These are phyloP conservation scores for Leistus spinibarbis DNA, from an alignment of 2,888 invertebrate genomes.

Conservation along the genomic window DNA sequence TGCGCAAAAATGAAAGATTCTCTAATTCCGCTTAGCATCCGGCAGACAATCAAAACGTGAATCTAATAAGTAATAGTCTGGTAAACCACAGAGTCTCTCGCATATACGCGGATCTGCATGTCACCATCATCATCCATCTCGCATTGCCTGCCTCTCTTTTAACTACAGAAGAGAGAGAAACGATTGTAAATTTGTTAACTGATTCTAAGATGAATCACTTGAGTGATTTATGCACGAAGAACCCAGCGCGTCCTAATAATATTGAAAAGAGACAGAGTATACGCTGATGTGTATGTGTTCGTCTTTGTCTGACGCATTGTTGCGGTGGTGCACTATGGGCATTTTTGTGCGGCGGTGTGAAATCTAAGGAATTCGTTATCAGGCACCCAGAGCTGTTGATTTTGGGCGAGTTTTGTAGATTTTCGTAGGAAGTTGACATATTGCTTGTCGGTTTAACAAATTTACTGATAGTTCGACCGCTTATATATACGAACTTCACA, in stretches of 20 bases:
- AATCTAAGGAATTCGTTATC: slow-evolving; percentile 13
- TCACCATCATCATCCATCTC: not conserved
- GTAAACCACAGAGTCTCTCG: not conserved
- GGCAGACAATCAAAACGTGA: not conserved
- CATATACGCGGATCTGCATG: not conserved
- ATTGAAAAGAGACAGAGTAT: not conserved
- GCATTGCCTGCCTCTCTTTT: not conserved
- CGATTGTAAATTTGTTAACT: slow-evolving; percentile 6
- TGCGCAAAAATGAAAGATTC: not conserved
- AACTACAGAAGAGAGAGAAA: not conserved
- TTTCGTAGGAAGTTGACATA: slow-evolving; percentile 36
- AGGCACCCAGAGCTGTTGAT: slow-evolving; percentile 29
- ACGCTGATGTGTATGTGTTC: not conserved
- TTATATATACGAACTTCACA: not conserved
- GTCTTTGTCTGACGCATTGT: not conserved
- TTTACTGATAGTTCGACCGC: slow-evolving; percentile 10
- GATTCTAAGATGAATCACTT: slow-evolving; percentile 9
- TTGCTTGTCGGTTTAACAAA: slow-evolving; percentile 37
- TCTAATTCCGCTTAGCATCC: not conserved
- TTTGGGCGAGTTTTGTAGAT: slow-evolving; percentile 34
- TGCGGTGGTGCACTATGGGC: not conserved
- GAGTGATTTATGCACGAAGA: slow-evolving; percentile 5
- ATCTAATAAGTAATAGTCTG: not conserved
- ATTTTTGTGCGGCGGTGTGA: not conserved
- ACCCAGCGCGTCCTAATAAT: not conserved